These are phyloP conservation scores for Acipenser oxyrinchus DNA, from an alignment of 2,797 vertebrate species.

Conservation along the genomic window DNA sequence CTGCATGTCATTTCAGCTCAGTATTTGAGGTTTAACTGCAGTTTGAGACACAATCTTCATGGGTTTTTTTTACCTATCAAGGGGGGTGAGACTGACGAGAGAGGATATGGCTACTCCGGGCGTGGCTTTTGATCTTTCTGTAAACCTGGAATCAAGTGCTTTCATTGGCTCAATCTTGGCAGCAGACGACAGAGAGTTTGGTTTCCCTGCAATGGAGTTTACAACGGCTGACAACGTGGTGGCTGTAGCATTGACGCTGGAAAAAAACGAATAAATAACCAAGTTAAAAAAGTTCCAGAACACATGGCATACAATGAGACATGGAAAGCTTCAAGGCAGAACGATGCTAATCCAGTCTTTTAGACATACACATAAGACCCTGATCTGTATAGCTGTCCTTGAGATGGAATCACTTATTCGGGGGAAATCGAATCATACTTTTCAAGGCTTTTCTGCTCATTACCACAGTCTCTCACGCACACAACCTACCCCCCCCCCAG, in stretches of 20 bases:
- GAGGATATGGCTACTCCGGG: constrained; percentile 68
- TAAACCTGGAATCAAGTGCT: constrained; percentile 91
- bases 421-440: too few relatives aligned
- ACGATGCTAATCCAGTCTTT: too few relatives aligned
- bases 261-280: not conserved
- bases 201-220: constrained; percentile 42
- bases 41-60: not conserved
- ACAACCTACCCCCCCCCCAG: too few relatives aligned
- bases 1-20: too few relatives aligned
- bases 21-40: not conserved
- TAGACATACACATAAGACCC: too few relatives aligned
- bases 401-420: too few relatives aligned
- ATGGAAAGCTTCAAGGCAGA: too few relatives aligned
- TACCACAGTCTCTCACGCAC: too few relatives aligned
- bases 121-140: constrained; percentile 92
- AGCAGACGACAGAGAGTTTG: constrained; percentile 45
- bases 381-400: too few relatives aligned
- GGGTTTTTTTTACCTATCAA: constrained; percentile 69
- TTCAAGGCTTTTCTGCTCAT: too few relatives aligned
- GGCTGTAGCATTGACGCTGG: constrained; percentile 28
- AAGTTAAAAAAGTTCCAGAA: too few relatives aligned
- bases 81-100: constrained; percentile 59
- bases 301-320: too few relatives aligned
- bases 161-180: constrained; percentile 96
- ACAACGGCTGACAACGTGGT: constrained; percentile 29